Base-by-base conservation (phyloP, 2,888 invertebrate species). In the Dexiosoma caninum region DNA sequence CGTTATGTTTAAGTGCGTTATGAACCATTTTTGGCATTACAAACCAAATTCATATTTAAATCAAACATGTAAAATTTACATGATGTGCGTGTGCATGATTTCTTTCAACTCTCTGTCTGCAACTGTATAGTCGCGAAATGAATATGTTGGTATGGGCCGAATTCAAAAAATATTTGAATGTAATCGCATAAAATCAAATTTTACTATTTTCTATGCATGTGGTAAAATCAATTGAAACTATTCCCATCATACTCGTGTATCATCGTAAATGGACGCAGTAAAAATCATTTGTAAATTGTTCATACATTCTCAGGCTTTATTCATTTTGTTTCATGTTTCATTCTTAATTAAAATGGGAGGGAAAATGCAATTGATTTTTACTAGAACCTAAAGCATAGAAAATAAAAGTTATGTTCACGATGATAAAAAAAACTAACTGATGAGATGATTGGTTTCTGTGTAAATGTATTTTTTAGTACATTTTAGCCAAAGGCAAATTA, bases 401-500 rank as follows among this genome's bases (percentile, higher is more conserved):
- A 9, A 9, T 5, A 46, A n/a, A 51, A n/a, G n/a, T n/a, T n/a
- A n/a, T n/a, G n/a, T n/a, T n/a, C n/a, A n/a, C n/a, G n/a, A 3
- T 9, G 49, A 40, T 37, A 21, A 60, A 19, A 53, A 44, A 42
- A 27, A 16, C n/a, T 12, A 46, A 70, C 37, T 60, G n/a, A 1
- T 55, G 16, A 7, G 62, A 16, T 27, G 53, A 46, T 27, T 60
- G 35, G 27, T 59, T 59, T 42, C 66, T 35, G 40, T 55, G 35
- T 0, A 6, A 66, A 21, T 75, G n/a, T 42, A 12, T 46, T 57
- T 60, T 60, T 46, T 40, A 70, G 55, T 46, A 55, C 27, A 64
- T 64, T 64, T 55, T 64, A 16, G 62, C 70, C 49, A 57, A 40
- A 40, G 42, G 77, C 49, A 70, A 55, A 40, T 46, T 60, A 40